Base-by-base conservation (phyloP, 2,888 invertebrate species). In the Aphodius granarius region DNA sequence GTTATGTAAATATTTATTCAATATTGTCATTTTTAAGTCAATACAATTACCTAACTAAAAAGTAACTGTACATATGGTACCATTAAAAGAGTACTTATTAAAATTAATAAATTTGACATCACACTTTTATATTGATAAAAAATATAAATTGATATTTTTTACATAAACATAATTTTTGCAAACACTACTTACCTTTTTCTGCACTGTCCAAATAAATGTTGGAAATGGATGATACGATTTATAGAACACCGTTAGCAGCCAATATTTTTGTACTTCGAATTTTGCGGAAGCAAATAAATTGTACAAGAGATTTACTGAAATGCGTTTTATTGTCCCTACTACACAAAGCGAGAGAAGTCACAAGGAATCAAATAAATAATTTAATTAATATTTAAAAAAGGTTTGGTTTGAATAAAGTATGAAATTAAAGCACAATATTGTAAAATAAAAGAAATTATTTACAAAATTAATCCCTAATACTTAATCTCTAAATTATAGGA, bases 311-410 rank as follows among this genome's bases (percentile, higher is more conserved):
- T 43, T 43, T 43, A 68, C 21, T 68, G 68, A 20, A 68, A 21
- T 68, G 68, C 43, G 43, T 68, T 21, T 68, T 68, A 68, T 68
- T 68, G 68, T 68, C 68, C 68, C 68, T 68, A 68, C 68, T 68
- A 68, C 68, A 68, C 21, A 68, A 68, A n/a, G n/a, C n/a, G 68
- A 19, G 22, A 68, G 22, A 68, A 68, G 20, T 68, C 20, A 68
- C 68, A 68, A 21, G 20, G 21, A 68, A 20, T 68, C n/a, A 21
- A 65, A 18, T 65, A 68, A 68, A n/a, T 68, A 68, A 68, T n/a
- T n/a, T n/a, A n/a, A 21, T 21, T 19, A 68, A 68, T 21, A 22
- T 6, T 20, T 68, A 68, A 20, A 68, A 66, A 68, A 68, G 4
- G 19, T 68, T 20, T 20, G 68, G 22, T 43, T 43, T 43, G 43